Percentiles rank a stretch among this genome's conserved stretches.
These are phyloP conservation scores for Macrosiphum euphorbiae DNA, from an alignment of 2,888 invertebrate species.

Conservation along the genomic window DNA sequence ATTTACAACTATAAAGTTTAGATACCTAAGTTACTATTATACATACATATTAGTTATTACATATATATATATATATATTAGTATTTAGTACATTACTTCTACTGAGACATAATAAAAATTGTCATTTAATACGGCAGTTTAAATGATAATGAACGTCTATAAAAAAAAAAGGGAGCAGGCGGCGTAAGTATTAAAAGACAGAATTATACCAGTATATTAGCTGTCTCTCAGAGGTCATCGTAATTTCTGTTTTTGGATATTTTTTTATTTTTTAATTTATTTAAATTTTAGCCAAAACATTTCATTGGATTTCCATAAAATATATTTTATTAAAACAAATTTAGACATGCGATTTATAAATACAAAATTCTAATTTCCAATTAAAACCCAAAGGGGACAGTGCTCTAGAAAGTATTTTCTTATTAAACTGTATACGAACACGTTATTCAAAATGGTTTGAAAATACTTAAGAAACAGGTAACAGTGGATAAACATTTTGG, in stretches of 20 bases:
- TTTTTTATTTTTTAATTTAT: constrained; percentile 14
- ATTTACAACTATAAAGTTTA: background rate
- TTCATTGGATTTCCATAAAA: constrained; percentile 22
- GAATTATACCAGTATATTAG: background rate
- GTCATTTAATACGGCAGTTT: background rate
- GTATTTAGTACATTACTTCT: background rate
- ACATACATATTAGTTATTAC: background rate
- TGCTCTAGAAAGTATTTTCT: background rate
- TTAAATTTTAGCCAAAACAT: background rate
- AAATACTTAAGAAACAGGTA: background rate
- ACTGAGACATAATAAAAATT: background rate
- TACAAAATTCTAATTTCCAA: background rate
- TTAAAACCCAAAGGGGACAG: background rate
- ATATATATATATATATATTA: background rate
- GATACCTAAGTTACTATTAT: background rate
- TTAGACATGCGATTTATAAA: background rate
- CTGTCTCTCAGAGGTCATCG: background rate
- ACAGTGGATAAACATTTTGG: background rate
- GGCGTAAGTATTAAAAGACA: background rate
- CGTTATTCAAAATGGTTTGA: background rate
- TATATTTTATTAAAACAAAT: background rate
- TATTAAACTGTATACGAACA: background rate
- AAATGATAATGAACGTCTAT: background rate
- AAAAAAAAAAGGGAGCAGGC: background rate
- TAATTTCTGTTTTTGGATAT: background rate